Conservation (phyloP, 2,797 vertebrate genomes). For the Cyprinella venusta region DNA sequence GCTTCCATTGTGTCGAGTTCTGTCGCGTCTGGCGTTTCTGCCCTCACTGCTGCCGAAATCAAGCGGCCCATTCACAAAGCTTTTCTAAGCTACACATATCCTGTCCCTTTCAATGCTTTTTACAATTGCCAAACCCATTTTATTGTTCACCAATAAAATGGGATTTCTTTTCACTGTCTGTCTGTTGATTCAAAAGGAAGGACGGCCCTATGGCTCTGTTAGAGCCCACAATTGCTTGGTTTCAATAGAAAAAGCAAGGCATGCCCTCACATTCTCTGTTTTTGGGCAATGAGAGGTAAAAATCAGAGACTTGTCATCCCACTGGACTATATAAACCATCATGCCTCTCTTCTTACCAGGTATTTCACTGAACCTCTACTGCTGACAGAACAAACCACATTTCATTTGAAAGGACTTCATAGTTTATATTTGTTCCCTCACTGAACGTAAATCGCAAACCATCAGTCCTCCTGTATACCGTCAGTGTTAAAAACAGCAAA, state of each 20-base stretch:
- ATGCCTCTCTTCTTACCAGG: slow-evolving; percentile 56
- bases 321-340: slow-evolving; percentile 45
- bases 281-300: slow-evolving; percentile 34
- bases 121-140: slow-evolving; percentile 47
- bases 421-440: slow-evolving; percentile 50
- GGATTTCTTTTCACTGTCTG: slow-evolving; percentile 10
- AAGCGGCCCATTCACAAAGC: slow-evolving; percentile 24
- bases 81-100: slow-evolving; percentile 2
- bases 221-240: not conserved
- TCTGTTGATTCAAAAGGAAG: slow-evolving; percentile 26
- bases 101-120: slow-evolving; percentile 27
- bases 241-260: slow-evolving; percentile 6
- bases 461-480: slow-evolving; percentile 53
- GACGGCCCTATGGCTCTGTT: not conserved
- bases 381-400: slow-evolving; percentile 24
- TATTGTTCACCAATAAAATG: slow-evolving; percentile 14
- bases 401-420: slow-evolving; percentile 48
- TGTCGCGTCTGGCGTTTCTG: slow-evolving; percentile 22
- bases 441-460: slow-evolving; percentile 46
- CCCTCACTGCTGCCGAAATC: slow-evolving; percentile 40
- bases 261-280: slow-evolving; percentile 17
- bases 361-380: slow-evolving; percentile 50
- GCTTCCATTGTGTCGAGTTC: slow-evolving; percentile 31
- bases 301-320: slow-evolving; percentile 37
- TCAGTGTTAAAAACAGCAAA: slow-evolving; percentile 61